These are phyloP conservation scores for Gobio occitaniae DNA, from an alignment of 2,797 vertebrate species.

Conservation along the genomic window DNA sequence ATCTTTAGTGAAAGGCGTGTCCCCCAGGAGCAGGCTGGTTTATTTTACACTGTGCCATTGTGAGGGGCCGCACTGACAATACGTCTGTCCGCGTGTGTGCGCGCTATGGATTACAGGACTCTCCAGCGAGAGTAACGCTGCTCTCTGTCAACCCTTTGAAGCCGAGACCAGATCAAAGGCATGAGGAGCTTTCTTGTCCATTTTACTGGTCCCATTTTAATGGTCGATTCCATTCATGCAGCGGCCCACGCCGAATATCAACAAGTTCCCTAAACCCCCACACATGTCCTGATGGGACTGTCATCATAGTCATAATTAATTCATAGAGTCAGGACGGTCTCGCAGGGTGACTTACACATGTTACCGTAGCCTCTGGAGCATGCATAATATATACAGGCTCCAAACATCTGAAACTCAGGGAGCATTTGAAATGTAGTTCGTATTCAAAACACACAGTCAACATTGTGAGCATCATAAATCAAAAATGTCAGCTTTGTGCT, in stretches of 20 bases:
- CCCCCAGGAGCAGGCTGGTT: conserved; percentile 32
- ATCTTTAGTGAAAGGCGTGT: conserved; percentile 44
- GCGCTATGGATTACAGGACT: conserved; percentile 36
- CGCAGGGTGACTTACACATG: conserved; percentile 61
- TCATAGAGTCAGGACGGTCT: conserved; percentile 66
- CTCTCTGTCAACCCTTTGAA: conserved; percentile 27
- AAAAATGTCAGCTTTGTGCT: conserved; percentile 7
- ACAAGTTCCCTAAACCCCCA: conserved; percentile 29
- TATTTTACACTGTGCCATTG: conserved; percentile 69
- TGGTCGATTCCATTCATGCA: conserved; percentile 77
- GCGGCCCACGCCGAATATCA: conserved; percentile 46
- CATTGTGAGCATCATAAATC: conserved; percentile 11
- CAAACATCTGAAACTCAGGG: conserved; percentile 33
- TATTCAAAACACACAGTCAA: conserved; percentile 22
- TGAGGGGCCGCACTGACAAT: conserved; percentile 74
- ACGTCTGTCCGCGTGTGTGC: conserved; percentile 37
- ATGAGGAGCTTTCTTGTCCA: conserved; percentile 74
- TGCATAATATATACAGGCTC: conserved; percentile 57
- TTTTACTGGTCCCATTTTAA: conserved; percentile 71
- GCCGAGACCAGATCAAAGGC: conserved; percentile 35
- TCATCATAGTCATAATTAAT: conserved; percentile 63
- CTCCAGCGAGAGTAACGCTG: conserved; percentile 21
- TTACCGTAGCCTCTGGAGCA: conserved; percentile 56
- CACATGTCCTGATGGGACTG: conserved; percentile 47
- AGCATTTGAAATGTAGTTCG: conserved; percentile 11